Evolutionary conservation across 1,140 invertebrate species (phyloP).

Genomic region (Aphelenchoides fujianensis): DNA sequence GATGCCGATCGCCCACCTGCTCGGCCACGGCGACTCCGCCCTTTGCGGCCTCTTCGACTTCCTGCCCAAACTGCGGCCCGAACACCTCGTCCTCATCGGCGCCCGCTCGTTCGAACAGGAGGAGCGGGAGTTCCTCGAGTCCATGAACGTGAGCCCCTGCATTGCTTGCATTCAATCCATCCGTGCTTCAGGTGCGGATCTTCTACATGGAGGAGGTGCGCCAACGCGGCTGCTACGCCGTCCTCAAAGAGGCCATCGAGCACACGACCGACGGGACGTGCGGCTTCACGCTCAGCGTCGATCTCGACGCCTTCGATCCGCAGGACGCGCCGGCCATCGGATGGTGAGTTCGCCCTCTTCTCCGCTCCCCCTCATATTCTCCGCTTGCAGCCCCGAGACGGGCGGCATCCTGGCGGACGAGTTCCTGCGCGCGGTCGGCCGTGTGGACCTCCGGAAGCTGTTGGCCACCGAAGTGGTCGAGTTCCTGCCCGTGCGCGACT

Average conservation of each 20-base stretch:
- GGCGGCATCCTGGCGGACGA: slow-evolving; percentile 14
- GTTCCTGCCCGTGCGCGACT: slow-evolving; percentile 2
- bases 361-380: too few species aligned
- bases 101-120: slow-evolving; percentile 46
- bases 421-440: neutral
- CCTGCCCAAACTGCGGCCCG: slow-evolving; percentile 49
- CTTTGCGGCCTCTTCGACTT: slow-evolving; percentile 36
- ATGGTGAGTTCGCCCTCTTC: too few species aligned
- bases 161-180: neutral
- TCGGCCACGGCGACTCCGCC: slow-evolving; percentile 43
- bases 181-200: slow-evolving; percentile 19
- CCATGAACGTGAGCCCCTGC: neutral
- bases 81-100: slow-evolving; percentile 49
- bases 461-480: slow-evolving; percentile 15
- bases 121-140: slow-evolving; percentile 27
- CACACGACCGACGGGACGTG: slow-evolving; percentile 25
- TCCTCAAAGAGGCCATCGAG: slow-evolving; percentile 46
- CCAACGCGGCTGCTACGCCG: slow-evolving; percentile 37
- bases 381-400: too few species aligned
- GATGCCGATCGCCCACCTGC: slow-evolving; percentile 33
- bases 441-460: neutral
- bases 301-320: slow-evolving; percentile 48
- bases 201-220: slow-evolving; percentile 53
- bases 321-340: slow-evolving; percentile 50
- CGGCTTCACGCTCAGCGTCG: slow-evolving; percentile 52